A percentile compares a stretch with the other conserved stretches of the same genome.
Evolutionary conservation across 2,888 invertebrate species (phyloP).

Genomic region (Perdita meconis): DNA sequence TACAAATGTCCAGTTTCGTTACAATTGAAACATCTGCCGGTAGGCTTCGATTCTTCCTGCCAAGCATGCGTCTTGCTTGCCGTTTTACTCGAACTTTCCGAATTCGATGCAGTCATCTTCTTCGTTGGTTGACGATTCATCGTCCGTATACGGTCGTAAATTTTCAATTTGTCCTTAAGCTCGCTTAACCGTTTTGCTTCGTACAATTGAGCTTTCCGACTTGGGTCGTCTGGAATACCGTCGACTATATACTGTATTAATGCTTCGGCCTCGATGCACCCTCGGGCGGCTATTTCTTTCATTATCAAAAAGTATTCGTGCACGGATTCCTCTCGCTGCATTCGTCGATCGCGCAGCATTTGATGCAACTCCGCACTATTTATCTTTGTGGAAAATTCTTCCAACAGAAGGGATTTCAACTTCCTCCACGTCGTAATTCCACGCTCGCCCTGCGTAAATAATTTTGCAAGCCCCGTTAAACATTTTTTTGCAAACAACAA

Average conservation of each 20-base stretch:
- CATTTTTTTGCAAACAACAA: constrained; percentile 11
- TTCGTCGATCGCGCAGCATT: background rate
- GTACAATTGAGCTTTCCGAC: constrained; percentile 1
- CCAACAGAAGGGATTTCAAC: background rate
- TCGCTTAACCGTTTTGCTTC: background rate
- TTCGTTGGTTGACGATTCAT: background rate
- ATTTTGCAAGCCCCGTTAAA: constrained; percentile 5
- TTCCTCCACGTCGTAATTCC: constrained; percentile 4
- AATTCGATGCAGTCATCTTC: background rate
- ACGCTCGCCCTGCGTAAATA: constrained; percentile 15
- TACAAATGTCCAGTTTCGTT: constrained; percentile 1
- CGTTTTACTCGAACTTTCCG: background rate
- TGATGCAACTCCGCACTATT: constrained; percentile 20
- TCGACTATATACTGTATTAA: constrained; percentile 28
- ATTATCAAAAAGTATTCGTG: constrained; percentile 24
- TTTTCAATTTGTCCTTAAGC: constrained; percentile 13
- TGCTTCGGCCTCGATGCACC: constrained; percentile 1
- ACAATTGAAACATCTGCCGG: constrained; percentile 19
- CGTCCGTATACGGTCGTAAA: constrained; percentile 6
- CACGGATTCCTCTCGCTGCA: constrained; percentile 5
- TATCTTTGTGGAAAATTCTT: constrained; percentile 9
- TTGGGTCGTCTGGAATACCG: constrained; percentile 14
- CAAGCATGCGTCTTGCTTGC: background rate
- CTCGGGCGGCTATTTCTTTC: constrained; percentile 9
- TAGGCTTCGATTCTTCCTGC: background rate